Percentiles rank a stretch among this genome's conserved stretches.
phyloP scores from a whole-genome alignment of 2,113 vertebrate species.

The Chascanopsetta lugubris region DNA sequence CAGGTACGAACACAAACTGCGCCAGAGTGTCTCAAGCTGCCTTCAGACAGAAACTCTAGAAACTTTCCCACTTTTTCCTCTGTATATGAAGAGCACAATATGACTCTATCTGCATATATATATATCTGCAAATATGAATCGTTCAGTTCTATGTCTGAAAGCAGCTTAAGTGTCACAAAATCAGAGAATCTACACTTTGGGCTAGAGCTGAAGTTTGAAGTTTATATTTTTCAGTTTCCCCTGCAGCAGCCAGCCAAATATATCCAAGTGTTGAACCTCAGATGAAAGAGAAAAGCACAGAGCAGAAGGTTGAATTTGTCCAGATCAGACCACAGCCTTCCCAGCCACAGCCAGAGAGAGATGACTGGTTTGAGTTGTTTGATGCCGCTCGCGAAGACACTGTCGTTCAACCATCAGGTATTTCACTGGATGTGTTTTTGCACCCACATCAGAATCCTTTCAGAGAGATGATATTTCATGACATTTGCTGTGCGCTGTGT shows the following conservation, averaged over 20 bases:
- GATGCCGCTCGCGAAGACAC: slow-evolving; percentile 27
- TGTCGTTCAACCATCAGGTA: slow-evolving; percentile 57
- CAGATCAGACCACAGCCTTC: slow-evolving; percentile 38
- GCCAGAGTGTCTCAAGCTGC: neutral
- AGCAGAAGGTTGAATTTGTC: slow-evolving; percentile 17
- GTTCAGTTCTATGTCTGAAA: too few species aligned
- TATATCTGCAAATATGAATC: too few species aligned
- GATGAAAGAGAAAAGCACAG: slow-evolving; percentile 29
- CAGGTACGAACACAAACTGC: slow-evolving; percentile 52
- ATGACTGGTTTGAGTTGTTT: slow-evolving; percentile 64
- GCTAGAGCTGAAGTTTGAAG: neutral
- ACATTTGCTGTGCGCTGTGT: neutral
- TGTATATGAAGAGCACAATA: too few species aligned
- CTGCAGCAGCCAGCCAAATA: neutral
- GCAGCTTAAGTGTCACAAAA: neutral
- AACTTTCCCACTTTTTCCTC: too few species aligned
- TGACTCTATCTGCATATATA: too few species aligned
- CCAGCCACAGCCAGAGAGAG: slow-evolving; percentile 32
- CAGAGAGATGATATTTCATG: neutral
- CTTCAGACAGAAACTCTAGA: too few species aligned
- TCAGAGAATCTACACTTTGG: neutral
- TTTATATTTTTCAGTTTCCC: slow-evolving; percentile 47
- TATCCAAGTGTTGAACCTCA: slow-evolving; percentile 27
- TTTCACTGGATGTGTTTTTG: neutral
- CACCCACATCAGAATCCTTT: neutral